Evolutionary conservation across 2,888 invertebrate genomes (phyloP), one percentile per base, ranked within the genome.

Genomic region (Ophioninae sp.): DNA sequence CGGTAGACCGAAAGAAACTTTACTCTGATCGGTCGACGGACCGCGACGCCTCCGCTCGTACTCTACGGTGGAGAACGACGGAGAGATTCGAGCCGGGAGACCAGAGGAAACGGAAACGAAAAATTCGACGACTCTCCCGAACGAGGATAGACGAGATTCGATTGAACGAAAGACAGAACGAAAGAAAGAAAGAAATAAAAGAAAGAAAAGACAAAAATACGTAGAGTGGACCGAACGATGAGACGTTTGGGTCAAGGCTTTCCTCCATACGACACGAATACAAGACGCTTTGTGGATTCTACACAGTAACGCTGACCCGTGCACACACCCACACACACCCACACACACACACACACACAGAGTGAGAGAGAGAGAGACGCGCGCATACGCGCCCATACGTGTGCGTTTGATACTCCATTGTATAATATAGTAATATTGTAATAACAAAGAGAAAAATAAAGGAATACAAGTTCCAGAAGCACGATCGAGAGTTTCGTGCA

Each of bases 401-500:
- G 68, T 73, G 73, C 37, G 39, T 64, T 68, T 73, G 44, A 61
- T 81, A 76, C 75, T 67, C 76, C 22, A 83, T 83, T 76, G 79
- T 83, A 83, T 82, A 82, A 82, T 84, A 76, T 74, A 23, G 68
- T 77, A 37, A 75, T 82, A 83, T 78, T 64, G 78, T 71, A 56
- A 79, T 44, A n/a, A 79, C 9, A 13, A 30, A 69, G 22, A 61
- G 17, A 17, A 59, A 79, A 71, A 73, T 68, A 80, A 64, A n/a
- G 20, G 41, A 65, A 23, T 20, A 77, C 75, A 65, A 74, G 64
- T 71, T 84, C 78, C 72, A 85, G 72, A 67, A 73, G 79, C 78
- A 82, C 83, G 81, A 72, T 82, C 68, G 69, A 73, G 78, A 88
- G 85, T 83, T 85, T 87, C 87, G 89, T 89, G 90, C 90, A 91